Evolutionary conservation across 2,797 vertebrate species (phyloP), one percentile per base, ranked within the genome.

Genomic region (Eulemur rubriventer): DNA sequence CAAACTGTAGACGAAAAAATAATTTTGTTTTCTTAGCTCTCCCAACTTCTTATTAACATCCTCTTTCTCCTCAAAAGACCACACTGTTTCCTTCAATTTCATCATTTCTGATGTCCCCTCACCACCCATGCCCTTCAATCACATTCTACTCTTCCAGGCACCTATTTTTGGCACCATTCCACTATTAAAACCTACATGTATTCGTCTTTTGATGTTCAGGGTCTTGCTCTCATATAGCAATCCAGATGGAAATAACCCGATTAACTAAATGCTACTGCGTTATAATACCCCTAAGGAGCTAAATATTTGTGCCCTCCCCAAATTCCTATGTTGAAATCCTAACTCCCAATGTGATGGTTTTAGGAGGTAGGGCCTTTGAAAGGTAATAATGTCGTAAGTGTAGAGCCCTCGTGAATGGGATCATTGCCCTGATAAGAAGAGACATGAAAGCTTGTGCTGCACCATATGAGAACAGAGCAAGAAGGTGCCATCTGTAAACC

Each of bases 21-120:
- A 17, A 92, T 30, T 80, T 92, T 76, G 2, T 55, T 95, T 93
- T 80, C 79, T 50, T 12, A 93, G 38, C 26, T 63, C 28, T 86
- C 35, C 70, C 82, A 91, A 91, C 14, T 91, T 95, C 33, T 50
- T 55, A 43, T 41, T 94, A 94, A 87, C 80, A 89, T 75, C 65
- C 46, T 76, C 48, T 90, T 28, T 91, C 26, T 86, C 35, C 52
- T 80, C 38, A 79, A 91, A 83, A 75, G 10, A 78, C 20, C 30
- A 57, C 8, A 41, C 4, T 30, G 87, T 59, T 93, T 69, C 59
- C 17, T 80, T 20, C 38, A 72, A 18, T 17, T 83, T 48, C 80
- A n/a, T 82, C 26, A 41, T 46, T 86, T 82, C 67, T 33, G 35
- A 83, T n/a, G 41, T 81, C 14, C 9, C 12, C 33, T 87, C 5